These are phyloP conservation scores for Catharus ustulatus DNA, from an alignment of 2,797 vertebrate genomes.

Conservation along the genomic window DNA sequence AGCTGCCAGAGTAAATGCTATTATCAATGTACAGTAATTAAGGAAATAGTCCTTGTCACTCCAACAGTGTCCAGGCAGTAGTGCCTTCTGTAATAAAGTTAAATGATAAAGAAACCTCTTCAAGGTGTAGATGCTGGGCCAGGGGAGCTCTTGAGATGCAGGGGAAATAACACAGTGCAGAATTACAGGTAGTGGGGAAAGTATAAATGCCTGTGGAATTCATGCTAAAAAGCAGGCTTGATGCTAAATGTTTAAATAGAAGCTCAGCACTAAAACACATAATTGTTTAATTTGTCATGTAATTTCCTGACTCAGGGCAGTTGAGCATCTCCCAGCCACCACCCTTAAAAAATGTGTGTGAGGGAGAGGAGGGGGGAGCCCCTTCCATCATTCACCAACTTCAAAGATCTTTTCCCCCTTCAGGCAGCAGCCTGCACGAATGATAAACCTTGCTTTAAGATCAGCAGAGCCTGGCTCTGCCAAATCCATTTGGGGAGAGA, in stretches of 20 bases:
- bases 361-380: constrained; percentile 22
- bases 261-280: constrained; percentile 35
- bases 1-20: constrained; percentile 77
- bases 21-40: constrained; percentile 79
- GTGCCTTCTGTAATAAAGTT: constrained; percentile 74
- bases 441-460: constrained; percentile 58
- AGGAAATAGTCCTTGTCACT: constrained; percentile 79
- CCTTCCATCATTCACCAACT: constrained; percentile 53
- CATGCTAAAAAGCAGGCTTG: neutral
- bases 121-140: constrained; percentile 32
- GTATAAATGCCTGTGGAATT: neutral
- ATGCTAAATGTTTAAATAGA: neutral
- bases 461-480: constrained; percentile 23
- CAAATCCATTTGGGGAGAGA: constrained; percentile 50
- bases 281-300: constrained; percentile 68
- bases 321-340: constrained; percentile 50
- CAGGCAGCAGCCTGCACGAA: constrained; percentile 58
- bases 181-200: constrained; percentile 29
- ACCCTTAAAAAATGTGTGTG: constrained; percentile 18
- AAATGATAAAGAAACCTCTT: constrained; percentile 74
- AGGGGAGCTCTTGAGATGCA: constrained; percentile 16
- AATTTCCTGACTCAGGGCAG: constrained; percentile 62
- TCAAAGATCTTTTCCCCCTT: constrained; percentile 60
- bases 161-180: neutral
- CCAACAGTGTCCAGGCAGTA: constrained; percentile 68